Percentiles rank a stretch among this genome's conserved stretches.
These are phyloP conservation scores for Chorisops tibialis DNA, from an alignment of 2,888 invertebrate species.

Conservation along the genomic window DNA sequence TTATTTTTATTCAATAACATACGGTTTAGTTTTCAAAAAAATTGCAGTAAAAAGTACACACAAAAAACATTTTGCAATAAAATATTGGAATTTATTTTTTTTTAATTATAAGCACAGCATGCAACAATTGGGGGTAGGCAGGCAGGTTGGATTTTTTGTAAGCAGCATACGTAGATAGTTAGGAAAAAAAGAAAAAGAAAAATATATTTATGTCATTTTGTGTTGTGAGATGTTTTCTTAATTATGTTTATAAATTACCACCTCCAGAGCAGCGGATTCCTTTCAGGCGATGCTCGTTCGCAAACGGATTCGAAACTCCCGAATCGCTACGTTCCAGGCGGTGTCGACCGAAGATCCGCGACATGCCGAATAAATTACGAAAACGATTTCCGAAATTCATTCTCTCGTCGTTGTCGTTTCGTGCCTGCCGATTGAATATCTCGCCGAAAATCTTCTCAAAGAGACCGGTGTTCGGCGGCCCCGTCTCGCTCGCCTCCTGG, in stretches of 20 bases:
- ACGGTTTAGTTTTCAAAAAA: conserved; percentile 31
- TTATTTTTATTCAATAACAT: neutral
- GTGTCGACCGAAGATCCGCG: conserved; percentile 25
- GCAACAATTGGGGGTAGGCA: neutral
- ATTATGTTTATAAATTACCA: conserved; percentile 41
- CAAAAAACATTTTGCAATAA: neutral
- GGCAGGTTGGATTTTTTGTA: neutral
- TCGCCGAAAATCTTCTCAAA: conserved; percentile 33
- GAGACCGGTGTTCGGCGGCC: conserved; percentile 7
- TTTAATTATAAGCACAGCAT: conserved; percentile 11
- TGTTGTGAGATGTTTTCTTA: neutral
- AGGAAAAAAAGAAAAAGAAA: conserved; percentile 15
- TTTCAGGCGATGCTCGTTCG: conserved; percentile 46
- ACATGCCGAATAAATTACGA: conserved; percentile 29
- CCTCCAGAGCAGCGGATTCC: conserved; percentile 50
- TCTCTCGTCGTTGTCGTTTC: neutral
- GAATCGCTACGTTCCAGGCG: conserved; percentile 26
- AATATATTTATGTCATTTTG: conserved; percentile 31
- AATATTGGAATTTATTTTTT: neutral
- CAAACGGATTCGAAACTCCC: conserved; percentile 38
- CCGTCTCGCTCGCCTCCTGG: neutral
- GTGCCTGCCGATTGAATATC: conserved; percentile 25
- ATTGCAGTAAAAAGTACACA: conserved; percentile 36
- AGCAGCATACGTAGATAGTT: neutral
- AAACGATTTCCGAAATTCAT: conserved; percentile 3